A percentile compares a stretch with the other conserved stretches of the same genome.
These are phyloP conservation scores for Sus cebifrons DNA, from an alignment of 2,797 vertebrate genomes.

Conservation along the genomic window DNA sequence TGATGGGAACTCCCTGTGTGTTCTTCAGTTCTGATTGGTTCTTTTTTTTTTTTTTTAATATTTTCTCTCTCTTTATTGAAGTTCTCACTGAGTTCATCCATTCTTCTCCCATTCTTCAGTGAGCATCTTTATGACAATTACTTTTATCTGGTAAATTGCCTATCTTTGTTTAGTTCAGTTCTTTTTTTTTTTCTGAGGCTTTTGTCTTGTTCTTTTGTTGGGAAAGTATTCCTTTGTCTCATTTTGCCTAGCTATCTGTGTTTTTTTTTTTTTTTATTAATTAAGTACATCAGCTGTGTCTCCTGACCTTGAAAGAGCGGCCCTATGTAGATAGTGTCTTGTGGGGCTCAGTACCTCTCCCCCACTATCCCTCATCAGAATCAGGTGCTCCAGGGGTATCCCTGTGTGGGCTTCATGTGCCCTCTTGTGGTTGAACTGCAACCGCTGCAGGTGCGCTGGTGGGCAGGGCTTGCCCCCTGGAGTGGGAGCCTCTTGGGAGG, in stretches of 20 bases:
- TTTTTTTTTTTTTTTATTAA: background rate
- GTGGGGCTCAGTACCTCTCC: background rate
- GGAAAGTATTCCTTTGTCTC: background rate
- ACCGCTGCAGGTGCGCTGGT: background rate
- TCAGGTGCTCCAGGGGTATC: background rate
- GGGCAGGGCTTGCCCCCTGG: background rate
- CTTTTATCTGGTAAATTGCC: background rate
- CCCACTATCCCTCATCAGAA: background rate
- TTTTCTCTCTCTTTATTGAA: background rate
- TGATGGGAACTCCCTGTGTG: no score
- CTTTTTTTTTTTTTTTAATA: background rate
- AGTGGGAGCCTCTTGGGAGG: background rate
- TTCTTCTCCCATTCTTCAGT: background rate
- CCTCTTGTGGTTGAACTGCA: background rate
- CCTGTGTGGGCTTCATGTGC: background rate
- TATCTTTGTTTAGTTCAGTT: background rate
- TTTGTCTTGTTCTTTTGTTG: background rate
- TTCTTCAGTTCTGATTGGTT: background rate
- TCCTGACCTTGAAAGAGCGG: background rate
- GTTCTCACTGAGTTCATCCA: background rate
- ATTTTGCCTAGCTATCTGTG: background rate
- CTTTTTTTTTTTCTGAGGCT: background rate
- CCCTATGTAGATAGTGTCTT: background rate
- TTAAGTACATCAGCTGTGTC: background rate
- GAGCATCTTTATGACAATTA: background rate